These are phyloP conservation scores for Andinoacara biseriatus DNA, from an alignment of 2,113 vertebrate species.

Conservation along the genomic window DNA sequence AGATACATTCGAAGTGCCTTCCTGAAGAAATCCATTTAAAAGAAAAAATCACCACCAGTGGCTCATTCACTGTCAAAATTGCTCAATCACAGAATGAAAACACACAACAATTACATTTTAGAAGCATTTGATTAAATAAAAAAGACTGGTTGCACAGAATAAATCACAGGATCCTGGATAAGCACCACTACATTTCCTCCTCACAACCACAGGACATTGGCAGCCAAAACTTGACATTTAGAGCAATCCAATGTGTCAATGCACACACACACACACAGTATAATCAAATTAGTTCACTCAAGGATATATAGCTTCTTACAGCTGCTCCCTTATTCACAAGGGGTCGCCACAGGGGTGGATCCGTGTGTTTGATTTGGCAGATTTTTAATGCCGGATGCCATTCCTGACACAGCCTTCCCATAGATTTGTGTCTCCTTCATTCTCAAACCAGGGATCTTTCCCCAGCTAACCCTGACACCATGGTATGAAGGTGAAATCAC, in stretches of 20 bases:
- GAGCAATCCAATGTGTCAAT: rapidly evolving
- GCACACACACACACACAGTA: not conserved
- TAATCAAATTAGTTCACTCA: not conserved
- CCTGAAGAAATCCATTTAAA: not conserved
- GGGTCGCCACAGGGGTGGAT: not conserved
- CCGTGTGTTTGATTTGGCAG: not conserved
- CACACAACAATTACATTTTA: not conserved
- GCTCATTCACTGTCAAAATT: not conserved
- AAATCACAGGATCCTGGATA: not conserved
- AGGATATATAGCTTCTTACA: not conserved
- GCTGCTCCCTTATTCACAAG: not conserved
- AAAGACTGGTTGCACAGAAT: not conserved
- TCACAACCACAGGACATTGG: not conserved
- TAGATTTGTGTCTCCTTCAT: not conserved
- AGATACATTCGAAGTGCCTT: not conserved
- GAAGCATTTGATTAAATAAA: not conserved
- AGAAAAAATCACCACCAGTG: not conserved
- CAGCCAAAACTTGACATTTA: too few relatives aligned
- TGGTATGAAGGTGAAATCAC: not conserved
- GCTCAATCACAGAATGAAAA: not conserved
- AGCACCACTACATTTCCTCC: not conserved
- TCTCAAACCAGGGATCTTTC: not conserved
- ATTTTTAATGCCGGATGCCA: not conserved
- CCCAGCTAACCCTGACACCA: not conserved
- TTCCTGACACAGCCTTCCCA: not conserved